A percentile compares a stretch with the other conserved stretches of the same genome.
Conservation (phyloP, 2,113 vertebrate species). For the Gallinago jamesoni region DNA sequence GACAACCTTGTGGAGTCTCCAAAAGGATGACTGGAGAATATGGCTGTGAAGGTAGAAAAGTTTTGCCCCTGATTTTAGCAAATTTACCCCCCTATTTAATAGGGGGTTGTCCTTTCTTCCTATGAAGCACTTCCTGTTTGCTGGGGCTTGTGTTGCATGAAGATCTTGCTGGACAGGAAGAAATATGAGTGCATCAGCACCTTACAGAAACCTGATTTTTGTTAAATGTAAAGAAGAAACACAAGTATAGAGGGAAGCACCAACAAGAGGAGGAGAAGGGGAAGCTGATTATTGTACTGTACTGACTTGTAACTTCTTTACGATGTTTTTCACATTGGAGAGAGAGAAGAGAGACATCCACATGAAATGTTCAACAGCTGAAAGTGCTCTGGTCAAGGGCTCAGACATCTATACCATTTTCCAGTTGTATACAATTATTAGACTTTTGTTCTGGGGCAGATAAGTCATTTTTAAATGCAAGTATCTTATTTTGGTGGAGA, state of each 20-base stretch:
- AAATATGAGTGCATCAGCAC: neutral
- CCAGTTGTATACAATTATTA: neutral
- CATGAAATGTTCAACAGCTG: neutral
- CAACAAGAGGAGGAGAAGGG: neutral
- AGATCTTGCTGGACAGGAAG: neutral
- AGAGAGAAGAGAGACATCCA: neutral
- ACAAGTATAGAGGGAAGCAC: neutral
- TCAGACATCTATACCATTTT: neutral
- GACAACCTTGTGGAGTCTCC: neutral
- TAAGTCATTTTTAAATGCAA: neutral
- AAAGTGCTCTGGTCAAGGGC: neutral
- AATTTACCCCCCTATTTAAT: neutral
- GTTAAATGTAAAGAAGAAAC: neutral
- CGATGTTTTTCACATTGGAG: neutral
- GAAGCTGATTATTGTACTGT: neutral
- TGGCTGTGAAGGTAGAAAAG: neutral
- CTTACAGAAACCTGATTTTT: neutral
- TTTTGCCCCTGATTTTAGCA: neutral
- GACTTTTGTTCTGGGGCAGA: neutral
- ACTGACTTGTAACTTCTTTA: neutral
- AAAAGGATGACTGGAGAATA: neutral
- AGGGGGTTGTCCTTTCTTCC: neutral
- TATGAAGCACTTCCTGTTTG: neutral
- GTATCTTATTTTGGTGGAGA: neutral
- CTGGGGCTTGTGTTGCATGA: neutral